phyloP scores from a whole-genome alignment of 64 coral and sea anemone species.

The Platygyra sinensis region DNA sequence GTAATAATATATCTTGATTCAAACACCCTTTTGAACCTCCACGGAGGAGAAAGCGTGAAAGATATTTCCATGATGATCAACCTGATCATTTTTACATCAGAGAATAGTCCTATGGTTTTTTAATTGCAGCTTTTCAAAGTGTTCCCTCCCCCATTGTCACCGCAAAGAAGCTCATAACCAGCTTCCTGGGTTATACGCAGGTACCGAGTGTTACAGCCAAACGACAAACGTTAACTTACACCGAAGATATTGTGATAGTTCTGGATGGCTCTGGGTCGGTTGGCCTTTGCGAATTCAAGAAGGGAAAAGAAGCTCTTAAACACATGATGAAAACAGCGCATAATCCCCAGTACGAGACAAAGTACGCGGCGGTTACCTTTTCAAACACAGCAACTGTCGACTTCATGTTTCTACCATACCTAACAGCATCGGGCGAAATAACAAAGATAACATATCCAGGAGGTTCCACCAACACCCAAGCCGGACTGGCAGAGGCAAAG shows the following conservation, averaged over 20 bases:
- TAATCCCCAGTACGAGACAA: neutral
- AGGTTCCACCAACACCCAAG: neutral
- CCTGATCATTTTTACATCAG: neutral
- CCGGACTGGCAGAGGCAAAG: conserved; percentile 26
- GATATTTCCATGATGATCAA: neutral
- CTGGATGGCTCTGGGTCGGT: conserved; percentile 4
- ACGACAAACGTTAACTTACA: no score
- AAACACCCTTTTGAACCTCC: no score
- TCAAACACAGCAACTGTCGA: neutral
- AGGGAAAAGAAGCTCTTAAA: neutral
- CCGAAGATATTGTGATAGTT: conserved; percentile 5
- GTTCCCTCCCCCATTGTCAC: neutral
- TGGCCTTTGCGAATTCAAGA: neutral
- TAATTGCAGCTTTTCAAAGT: neutral
- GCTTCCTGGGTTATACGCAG: neutral
- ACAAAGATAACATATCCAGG: neutral
- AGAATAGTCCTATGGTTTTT: neutral
- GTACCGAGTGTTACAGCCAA: no score
- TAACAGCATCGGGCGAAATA: neutral
- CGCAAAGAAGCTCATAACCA: neutral
- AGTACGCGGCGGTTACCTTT: conserved; percentile 36
- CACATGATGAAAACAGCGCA: neutral
- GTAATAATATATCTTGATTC: no score
- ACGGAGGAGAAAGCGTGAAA: neutral
- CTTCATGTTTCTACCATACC: neutral